Evolutionary conservation across 2,797 vertebrate genomes (phyloP), one percentile per base, ranked within the genome.

Genomic region (Synanceia verrucosa): DNA sequence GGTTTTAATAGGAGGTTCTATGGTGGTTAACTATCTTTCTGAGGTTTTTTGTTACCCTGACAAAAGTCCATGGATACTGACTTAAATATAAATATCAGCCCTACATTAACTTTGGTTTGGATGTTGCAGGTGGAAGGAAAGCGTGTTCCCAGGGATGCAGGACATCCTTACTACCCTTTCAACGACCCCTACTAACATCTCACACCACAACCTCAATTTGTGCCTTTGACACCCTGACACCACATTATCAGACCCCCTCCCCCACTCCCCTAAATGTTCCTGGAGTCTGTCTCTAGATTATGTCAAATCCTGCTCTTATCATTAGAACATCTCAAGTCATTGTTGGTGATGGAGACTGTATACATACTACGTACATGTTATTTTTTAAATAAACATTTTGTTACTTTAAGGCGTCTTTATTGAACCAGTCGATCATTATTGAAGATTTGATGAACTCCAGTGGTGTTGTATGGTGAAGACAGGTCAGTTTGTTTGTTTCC

Each of bases 151-250:
- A 94, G 98, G 86, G 98, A 99, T 85, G 96, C 96, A 43, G 95
- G 92, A 87, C 97, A 99, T 88, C 95, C 95, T 53, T 41, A 95
- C 76, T 99, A 98, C 75, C 98, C 98, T 10, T 99, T 99, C 90
- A 97, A 94, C 70, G 97, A 98, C 24, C 95, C 96, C 2, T 99
- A 97, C 90, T 99, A 93, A 96, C 24, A 16, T 51, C 62, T 31
- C 8, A 1, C 59, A 23, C 43, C 70, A 19, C 46, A 70, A 24
- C 68, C 70, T 58, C 70, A 82, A 78, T 78, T 24, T 87, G 91
- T 94, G 93, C 94, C 93, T 93, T 94, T 36, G 78, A 84, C 41
- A 18, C n/a, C 65, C 48, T 51, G 55, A 37, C 37, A 29, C 51
- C 36, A 39, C 47, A 24, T 29, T 34, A 19, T 26, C 39, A 18